These are phyloP conservation scores for Tetrao urogallus DNA, from an alignment of 2,113 vertebrate genomes.

Conservation along the genomic window DNA sequence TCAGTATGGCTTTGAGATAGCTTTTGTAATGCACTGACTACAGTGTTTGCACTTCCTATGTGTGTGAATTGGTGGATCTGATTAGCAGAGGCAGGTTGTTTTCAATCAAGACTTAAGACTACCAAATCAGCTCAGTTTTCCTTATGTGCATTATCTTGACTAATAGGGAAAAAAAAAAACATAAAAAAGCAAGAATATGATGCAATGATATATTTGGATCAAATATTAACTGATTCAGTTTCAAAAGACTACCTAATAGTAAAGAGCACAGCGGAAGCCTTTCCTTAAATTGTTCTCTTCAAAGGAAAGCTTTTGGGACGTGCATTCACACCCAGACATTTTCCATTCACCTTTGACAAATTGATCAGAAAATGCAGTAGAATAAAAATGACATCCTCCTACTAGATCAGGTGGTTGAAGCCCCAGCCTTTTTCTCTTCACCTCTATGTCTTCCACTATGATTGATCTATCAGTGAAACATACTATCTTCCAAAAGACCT, in stretches of 20 bases:
- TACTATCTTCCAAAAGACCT: neutral
- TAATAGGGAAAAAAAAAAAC: neutral
- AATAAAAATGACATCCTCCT: neutral
- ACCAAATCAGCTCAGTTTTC: neutral
- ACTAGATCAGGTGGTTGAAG: neutral
- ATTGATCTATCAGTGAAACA: neutral
- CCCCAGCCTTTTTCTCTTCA: neutral
- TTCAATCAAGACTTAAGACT: neutral
- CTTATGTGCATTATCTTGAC: neutral
- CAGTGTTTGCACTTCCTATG: constrained; percentile 18
- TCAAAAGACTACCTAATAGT: neutral
- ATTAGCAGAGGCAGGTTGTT: neutral
- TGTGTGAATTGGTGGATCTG: constrained; percentile 64
- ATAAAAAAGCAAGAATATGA: neutral
- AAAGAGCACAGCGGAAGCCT: neutral
- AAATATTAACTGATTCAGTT: neutral
- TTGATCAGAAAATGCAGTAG: neutral
- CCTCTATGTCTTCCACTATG: neutral
- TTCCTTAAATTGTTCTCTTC: neutral
- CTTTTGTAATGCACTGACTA: neutral
- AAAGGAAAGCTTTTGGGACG: neutral
- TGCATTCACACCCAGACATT: neutral
- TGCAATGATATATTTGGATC: neutral
- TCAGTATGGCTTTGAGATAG: neutral
- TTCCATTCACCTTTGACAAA: neutral